phyloP scores from a whole-genome alignment of 1,140 invertebrate genomes.

The Coelopa frigida region DNA sequence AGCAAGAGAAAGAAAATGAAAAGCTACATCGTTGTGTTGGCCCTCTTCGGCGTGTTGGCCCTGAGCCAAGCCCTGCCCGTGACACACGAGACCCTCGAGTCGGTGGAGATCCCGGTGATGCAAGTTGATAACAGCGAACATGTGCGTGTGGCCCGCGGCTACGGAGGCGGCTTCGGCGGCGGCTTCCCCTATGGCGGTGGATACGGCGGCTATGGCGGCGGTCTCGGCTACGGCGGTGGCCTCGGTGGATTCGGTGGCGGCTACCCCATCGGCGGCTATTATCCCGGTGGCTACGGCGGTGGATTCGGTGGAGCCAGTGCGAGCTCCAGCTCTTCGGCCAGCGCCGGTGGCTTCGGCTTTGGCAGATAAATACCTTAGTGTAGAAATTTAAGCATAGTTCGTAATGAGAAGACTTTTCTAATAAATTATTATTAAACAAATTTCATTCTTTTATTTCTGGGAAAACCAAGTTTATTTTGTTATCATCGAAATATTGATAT shows the following conservation, averaged over 20 bases:
- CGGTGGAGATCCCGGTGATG: neutral
- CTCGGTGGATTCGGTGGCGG: slow-evolving; percentile 3
- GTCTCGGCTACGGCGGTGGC: neutral
- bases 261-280: slow-evolving; percentile 3
- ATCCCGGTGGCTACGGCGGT: slow-evolving; percentile 2
- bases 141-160: slow-evolving; percentile 2
- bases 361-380: neutral
- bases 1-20: too few species aligned
- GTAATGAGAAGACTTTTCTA: too few species aligned
- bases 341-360: neutral
- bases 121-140: neutral
- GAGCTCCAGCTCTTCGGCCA: neutral
- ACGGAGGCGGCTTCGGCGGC: slow-evolving; percentile 3
- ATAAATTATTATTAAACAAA: too few species aligned
- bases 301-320: neutral
- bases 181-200: neutral
- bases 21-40: too few species aligned
- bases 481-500: too few species aligned
- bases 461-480: too few species aligned
- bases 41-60: neutral
- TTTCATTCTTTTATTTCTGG: too few species aligned
- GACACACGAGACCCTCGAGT: neutral
- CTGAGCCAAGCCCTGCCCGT: neutral
- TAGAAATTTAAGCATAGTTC: neutral
- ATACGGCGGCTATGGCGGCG: slow-evolving; percentile 17